Conservation (phyloP, 1,140 invertebrate genomes). For the Wiebesia pumilae region DNA sequence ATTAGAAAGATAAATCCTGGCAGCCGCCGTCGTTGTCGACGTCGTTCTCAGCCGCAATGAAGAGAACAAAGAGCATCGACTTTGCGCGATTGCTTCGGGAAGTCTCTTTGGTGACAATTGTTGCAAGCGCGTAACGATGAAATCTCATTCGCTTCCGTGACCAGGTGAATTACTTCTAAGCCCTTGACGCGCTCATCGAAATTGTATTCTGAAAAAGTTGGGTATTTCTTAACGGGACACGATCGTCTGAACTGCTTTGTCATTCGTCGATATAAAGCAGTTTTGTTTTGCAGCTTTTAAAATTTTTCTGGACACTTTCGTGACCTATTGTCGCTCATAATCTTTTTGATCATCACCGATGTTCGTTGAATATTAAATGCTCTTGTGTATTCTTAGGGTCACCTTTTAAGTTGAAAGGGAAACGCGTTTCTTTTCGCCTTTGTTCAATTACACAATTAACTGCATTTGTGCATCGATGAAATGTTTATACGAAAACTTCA, state of each 20-base stretch:
- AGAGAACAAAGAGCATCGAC: slow-evolving; percentile 67
- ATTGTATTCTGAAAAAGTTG: not conserved
- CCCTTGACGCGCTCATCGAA: not conserved
- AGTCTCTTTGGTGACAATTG: slow-evolving; percentile 57
- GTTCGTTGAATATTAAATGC: slow-evolving; percentile 13
- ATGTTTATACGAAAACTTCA: not conserved
- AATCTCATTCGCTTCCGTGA: not conserved
- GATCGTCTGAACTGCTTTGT: slow-evolving; percentile 18
- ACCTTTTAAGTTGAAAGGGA: not conserved
- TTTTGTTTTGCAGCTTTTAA: not conserved
- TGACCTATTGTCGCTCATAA: not conserved
- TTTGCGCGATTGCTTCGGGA: slow-evolving; percentile 65
- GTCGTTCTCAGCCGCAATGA: slow-evolving; percentile 9
- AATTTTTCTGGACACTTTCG: not conserved
- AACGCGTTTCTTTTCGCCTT: not conserved
- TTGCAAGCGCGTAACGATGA: slow-evolving; percentile 16
- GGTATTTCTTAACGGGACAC: not conserved
- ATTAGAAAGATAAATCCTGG: slow-evolving; percentile 18
- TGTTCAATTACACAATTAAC: not conserved
- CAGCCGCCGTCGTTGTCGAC: not conserved
- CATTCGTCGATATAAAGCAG: not conserved
- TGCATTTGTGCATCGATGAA: not conserved
- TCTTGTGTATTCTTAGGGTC: not conserved
- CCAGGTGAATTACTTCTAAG: slow-evolving; percentile 54
- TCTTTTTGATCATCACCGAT: slow-evolving; percentile 5